These are phyloP conservation scores for Caranx ignobilis DNA, from an alignment of 2,113 vertebrate species.

Conservation along the genomic window DNA sequence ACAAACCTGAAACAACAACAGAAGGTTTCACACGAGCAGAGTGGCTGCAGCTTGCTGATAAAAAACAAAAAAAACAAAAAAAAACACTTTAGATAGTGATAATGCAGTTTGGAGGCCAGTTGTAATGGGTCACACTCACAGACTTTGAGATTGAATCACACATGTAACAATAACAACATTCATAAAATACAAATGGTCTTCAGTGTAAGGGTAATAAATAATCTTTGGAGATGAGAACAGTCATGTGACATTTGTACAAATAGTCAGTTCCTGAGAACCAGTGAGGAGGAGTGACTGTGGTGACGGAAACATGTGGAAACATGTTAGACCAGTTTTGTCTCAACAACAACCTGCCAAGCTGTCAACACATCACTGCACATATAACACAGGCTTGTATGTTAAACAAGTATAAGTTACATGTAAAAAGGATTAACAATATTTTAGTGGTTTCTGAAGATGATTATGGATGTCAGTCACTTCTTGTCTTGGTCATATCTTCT, in stretches of 20 bases:
- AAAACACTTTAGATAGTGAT: not conserved
- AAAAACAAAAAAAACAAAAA: not conserved
- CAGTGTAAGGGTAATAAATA: not conserved
- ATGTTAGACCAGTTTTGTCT: not conserved
- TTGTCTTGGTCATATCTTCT: conserved; percentile 30
- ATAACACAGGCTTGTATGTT: not conserved
- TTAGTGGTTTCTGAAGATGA: not conserved
- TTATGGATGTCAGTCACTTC: conserved; percentile 2
- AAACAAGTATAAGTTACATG: not conserved
- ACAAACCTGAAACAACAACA: conserved; percentile 1
- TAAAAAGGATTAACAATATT: not conserved
- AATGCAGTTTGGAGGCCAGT: not conserved
- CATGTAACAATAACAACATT: not conserved
- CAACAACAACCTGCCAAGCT: not conserved
- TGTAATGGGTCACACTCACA: not conserved
- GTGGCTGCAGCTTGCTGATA: not conserved
- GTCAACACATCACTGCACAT: not conserved
- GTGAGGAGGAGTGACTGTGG: not conserved
- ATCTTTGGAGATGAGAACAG: not conserved
- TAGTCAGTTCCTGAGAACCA: conserved; percentile 1
- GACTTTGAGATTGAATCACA: not conserved
- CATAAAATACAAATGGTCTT: not conserved
- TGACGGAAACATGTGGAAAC: not conserved
- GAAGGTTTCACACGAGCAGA: not conserved
- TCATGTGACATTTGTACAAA: not conserved